Base-by-base conservation (phyloP, 2,113 vertebrate species). In the Zeus faber region DNA sequence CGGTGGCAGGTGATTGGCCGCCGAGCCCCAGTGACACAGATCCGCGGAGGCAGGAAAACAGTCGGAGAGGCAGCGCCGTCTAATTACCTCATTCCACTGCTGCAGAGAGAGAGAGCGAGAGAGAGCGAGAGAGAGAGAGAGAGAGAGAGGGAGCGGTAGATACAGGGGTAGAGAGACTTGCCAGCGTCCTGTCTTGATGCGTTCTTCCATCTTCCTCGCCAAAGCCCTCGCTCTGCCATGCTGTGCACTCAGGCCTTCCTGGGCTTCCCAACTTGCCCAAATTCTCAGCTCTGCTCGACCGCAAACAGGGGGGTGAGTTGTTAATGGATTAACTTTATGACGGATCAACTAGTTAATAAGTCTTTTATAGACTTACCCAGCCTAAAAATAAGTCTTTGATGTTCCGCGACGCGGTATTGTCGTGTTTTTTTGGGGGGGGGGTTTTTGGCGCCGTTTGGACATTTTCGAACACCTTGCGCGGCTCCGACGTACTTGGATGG, bases 201-300 rank as follows among this genome's bases (percentile, higher is more conserved):
- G 24, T 63, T 56, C 72, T 80, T 85, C 74, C 69, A 62, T 79
- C 33, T 78, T 78, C 54, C 21, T 56, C 51, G 57, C 59, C 49
- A 80, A 83, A 72, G 68, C 56, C 66, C 62, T 68, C 50, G 52
- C 27, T 71, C 70, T 72, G 70, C 78, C 62, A 87, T 88, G 84
- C 82, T 87, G 72, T 89, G 82, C 54, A 67, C 80, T 75, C 85
- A 84, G 74, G 55, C 85, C 41, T 87, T 77, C 65, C 75, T 80
- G 55, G 76, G 64, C 72, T 86, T 71, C 72, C 72, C 73, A 79
- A 70, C 67, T 58, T 74, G 73, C 58, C 65, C 72, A 51, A 78
- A 84, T 70, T 81, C 84, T 39, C 64, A 79, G 49, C 54, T 65
- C 51, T 69, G 74, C 76, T 62, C 70, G 47, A 51, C 76, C 48